Percentiles rank a stretch among this genome's conserved stretches.
Evolutionary conservation across 1,140 invertebrate genomes (phyloP).

Genomic region (Hylyphantes graminicola): DNA sequence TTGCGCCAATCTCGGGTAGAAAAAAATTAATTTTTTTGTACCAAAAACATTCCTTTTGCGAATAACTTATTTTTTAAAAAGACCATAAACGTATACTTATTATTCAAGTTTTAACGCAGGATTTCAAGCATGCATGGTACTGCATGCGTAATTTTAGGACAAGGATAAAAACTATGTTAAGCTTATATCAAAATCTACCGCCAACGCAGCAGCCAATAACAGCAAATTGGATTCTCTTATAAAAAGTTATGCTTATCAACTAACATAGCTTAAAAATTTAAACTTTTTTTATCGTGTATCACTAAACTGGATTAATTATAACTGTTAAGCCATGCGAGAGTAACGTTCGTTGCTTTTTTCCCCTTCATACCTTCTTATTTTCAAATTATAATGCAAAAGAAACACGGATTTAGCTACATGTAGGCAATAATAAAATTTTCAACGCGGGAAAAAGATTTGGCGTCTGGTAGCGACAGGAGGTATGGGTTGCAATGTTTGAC

Average conservation of each 20-base stretch:
- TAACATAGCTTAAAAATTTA: conserved; percentile 1
- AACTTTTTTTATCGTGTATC: background rate
- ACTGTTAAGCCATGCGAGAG: conserved; percentile 21
- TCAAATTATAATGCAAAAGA: conserved; percentile 19
- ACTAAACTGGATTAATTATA: conserved; percentile 40
- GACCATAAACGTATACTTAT: background rate
- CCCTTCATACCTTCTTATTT: background rate
- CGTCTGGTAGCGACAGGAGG: too few relatives aligned
- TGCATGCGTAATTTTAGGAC: conserved; percentile 6
- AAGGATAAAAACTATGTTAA: too few relatives aligned
- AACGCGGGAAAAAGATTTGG: background rate
- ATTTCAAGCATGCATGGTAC: background rate
- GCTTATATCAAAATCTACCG: too few relatives aligned
- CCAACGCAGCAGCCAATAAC: background rate
- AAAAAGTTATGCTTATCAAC: background rate
- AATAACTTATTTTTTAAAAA: background rate
- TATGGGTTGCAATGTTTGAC: too few relatives aligned
- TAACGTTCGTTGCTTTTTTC: background rate
- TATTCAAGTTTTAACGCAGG: background rate
- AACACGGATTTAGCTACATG: background rate
- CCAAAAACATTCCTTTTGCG: background rate
- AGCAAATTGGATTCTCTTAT: conserved; percentile 19
- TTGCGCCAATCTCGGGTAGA: background rate
- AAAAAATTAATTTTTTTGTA: background rate
- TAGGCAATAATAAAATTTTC: background rate